Evolutionary conservation across 1,140 invertebrate genomes (phyloP).

Genomic region (Heliconius melpomene): DNA sequence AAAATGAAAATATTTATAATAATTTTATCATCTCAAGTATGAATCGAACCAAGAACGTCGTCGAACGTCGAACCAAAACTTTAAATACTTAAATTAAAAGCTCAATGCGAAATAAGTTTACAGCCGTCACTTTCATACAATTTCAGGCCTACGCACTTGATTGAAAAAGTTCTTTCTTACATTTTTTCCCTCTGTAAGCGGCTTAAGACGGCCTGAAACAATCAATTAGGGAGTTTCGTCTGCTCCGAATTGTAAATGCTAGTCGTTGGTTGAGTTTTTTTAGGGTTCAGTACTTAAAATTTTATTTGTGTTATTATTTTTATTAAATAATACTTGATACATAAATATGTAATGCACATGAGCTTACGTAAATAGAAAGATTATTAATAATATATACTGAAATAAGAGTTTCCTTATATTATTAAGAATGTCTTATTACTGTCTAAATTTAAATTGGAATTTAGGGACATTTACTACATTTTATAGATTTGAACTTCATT

Average conservation of each 20-base stretch:
- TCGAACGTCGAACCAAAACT: neutral
- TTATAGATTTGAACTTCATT: too few relatives aligned
- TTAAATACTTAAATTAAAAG: slow-evolving; percentile 3
- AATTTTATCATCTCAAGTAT: too few relatives aligned
- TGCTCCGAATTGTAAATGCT: slow-evolving; percentile 69
- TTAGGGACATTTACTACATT: too few relatives aligned
- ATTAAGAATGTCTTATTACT: too few relatives aligned
- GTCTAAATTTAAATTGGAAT: too few relatives aligned
- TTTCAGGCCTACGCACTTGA: slow-evolving; percentile 53
- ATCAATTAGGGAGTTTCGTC: slow-evolving; percentile 71
- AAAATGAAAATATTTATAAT: too few relatives aligned
- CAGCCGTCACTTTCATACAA: slow-evolving; percentile 40
- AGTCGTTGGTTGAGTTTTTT: slow-evolving; percentile 23
- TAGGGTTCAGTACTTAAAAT: slow-evolving; percentile 11
- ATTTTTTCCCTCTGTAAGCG: slow-evolving; percentile 57
- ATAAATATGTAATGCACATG: too few relatives aligned
- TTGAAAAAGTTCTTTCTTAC: slow-evolving; percentile 59
- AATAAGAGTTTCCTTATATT: too few relatives aligned
- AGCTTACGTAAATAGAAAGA: too few relatives aligned
- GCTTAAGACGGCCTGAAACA: slow-evolving; percentile 63
- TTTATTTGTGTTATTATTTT: neutral
- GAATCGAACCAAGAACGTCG: too few relatives aligned
- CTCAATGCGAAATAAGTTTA: slow-evolving; percentile 6
- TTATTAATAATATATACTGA: too few relatives aligned
- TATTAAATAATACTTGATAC: too few relatives aligned